Evolutionary conservation across 2,888 invertebrate genomes (phyloP).

Genomic region (Ophraella communa): DNA sequence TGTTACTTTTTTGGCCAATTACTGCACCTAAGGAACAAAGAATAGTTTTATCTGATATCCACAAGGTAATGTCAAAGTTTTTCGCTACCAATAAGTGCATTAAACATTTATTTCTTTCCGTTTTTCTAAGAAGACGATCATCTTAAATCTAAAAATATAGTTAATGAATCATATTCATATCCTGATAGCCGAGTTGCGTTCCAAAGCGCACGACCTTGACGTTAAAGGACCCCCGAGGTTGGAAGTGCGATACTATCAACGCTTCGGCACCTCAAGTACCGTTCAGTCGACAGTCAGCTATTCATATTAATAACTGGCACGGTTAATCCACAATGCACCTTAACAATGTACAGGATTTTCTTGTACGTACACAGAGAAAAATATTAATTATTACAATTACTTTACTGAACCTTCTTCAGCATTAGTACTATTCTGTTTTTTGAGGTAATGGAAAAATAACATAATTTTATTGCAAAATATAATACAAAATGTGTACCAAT

Average conservation of each 20-base stretch:
- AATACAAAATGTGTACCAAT: no score
- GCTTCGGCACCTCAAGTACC: slow-evolving; percentile 47
- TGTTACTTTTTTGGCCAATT: no score
- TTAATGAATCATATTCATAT: slow-evolving; percentile 19
- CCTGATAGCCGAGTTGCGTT: slow-evolving; percentile 26
- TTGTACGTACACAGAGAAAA: neutral
- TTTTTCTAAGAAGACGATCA: no score
- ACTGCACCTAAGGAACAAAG: no score
- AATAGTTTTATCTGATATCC: no score
- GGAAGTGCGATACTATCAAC: slow-evolving; percentile 42
- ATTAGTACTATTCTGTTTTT: no score
- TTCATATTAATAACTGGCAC: slow-evolving; percentile 49
- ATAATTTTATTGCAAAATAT: no score
- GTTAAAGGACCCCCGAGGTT: slow-evolving; percentile 42
- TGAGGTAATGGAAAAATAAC: no score
- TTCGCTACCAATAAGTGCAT: no score
- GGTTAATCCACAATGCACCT: slow-evolving; percentile 36
- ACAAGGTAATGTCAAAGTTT: no score
- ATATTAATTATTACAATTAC: neutral
- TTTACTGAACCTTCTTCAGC: no score
- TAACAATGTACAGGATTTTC: slow-evolving; percentile 18
- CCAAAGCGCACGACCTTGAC: slow-evolving; percentile 38
- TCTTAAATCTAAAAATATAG: neutral
- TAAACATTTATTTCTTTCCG: no score
- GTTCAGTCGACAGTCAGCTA: slow-evolving; percentile 38